These are phyloP conservation scores for Rhea pennata DNA, from an alignment of 2,113 vertebrate genomes.

Conservation along the genomic window DNA sequence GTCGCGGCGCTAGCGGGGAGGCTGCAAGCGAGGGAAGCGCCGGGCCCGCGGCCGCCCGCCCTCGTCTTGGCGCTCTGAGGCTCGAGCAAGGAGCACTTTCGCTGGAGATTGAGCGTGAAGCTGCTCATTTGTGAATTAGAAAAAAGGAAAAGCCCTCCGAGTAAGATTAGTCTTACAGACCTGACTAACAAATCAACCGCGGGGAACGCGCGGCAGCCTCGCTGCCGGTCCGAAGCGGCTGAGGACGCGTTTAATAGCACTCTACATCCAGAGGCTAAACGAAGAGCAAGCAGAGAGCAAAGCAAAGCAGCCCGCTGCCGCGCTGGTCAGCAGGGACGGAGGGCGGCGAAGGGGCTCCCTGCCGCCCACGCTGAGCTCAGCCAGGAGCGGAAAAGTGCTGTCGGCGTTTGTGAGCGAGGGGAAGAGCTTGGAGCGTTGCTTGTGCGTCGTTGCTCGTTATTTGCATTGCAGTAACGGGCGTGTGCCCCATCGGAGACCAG, in stretches of 20 bases:
- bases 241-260: not conserved
- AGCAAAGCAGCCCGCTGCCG: too few species aligned
- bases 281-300: not conserved
- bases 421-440: not conserved
- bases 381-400: not conserved
- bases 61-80: not conserved
- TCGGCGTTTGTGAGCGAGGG: not conserved
- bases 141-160: not conserved
- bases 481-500: fast-evolving
- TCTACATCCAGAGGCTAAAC: not conserved
- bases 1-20: not conserved
- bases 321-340: too few species aligned
- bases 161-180: slow-evolving; percentile 44
- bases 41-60: not conserved
- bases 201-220: not conserved
- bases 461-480: fast-evolving
- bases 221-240: slow-evolving; percentile 1
- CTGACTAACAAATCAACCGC: slow-evolving; percentile 29
- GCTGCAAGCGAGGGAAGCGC: too few species aligned
- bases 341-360: too few species aligned
- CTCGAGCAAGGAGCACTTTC: not conserved
- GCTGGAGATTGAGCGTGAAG: slow-evolving; percentile 42
- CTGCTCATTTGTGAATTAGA: slow-evolving; percentile 18
- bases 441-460: fast-evolving
- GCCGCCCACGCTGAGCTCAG: too few species aligned